Percentiles rank a stretch among this genome's conserved stretches.
Conservation (phyloP, 2,797 vertebrate species). For the Sebastes nivosus region DNA sequence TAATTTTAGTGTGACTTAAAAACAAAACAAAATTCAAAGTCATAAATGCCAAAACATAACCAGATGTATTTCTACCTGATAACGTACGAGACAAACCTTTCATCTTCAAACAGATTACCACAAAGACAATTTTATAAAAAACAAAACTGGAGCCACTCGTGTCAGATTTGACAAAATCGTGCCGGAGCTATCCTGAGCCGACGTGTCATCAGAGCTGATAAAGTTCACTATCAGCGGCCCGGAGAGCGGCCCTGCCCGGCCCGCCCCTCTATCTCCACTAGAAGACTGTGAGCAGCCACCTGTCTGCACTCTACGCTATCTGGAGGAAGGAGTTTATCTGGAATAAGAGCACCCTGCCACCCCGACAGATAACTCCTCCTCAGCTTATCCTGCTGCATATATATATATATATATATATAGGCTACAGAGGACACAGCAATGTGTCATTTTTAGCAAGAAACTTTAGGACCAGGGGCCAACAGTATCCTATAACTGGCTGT, state of each 20-base stretch:
- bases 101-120: neutral
- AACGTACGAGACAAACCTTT: neutral
- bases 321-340: slow-evolving; percentile 40
- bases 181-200: neutral
- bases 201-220: slow-evolving; percentile 31
- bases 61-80: neutral
- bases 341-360: slow-evolving; percentile 39
- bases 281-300: slow-evolving; percentile 53
- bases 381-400: slow-evolving; percentile 39
- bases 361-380: slow-evolving; percentile 55
- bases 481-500: neutral
- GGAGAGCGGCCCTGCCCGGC: slow-evolving; percentile 13
- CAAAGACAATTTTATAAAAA: neutral
- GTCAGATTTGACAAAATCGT: slow-evolving; percentile 1
- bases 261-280: slow-evolving; percentile 33
- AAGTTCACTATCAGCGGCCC: slow-evolving; percentile 47
- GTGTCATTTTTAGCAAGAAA: neutral
- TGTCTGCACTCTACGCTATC: slow-evolving; percentile 45
- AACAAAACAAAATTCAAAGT: neutral
- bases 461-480: neutral
- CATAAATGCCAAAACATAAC: neutral
- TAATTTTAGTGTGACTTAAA: no score
- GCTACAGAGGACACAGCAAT: slow-evolving; percentile 4
- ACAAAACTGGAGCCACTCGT: neutral
- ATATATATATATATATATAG: neutral